Conservation (phyloP, 2,113 vertebrate species). For the Varanus komodoensis region DNA sequence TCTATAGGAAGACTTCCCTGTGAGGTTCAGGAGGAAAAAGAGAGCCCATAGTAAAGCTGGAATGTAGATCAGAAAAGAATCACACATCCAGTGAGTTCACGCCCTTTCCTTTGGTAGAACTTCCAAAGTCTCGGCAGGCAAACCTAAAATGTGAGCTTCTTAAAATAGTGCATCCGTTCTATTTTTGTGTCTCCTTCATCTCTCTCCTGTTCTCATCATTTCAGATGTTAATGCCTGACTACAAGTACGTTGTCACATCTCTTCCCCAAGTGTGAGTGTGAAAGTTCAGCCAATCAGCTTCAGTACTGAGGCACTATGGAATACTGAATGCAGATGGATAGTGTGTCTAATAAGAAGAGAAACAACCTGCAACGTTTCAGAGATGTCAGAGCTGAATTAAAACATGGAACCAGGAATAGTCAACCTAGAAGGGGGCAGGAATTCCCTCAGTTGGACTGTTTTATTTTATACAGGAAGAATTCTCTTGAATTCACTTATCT, state of each 20-base stretch:
- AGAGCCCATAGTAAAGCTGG: not conserved
- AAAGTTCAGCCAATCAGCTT: conserved; percentile 6
- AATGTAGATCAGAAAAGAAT: conserved; percentile 1
- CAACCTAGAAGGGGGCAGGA: not conserved
- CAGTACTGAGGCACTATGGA: not conserved
- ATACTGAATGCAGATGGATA: not conserved
- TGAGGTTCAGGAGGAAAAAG: not conserved
- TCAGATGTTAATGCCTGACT: not conserved
- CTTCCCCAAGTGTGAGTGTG: not conserved
- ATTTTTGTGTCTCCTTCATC: not conserved
- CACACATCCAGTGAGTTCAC: not conserved
- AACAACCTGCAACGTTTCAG: not conserved
- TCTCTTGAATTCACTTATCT: not conserved
- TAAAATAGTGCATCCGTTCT: conserved; percentile 25
- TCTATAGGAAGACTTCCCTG: not conserved
- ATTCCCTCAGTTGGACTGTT: not conserved
- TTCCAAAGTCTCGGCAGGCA: not conserved
- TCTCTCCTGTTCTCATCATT: not conserved
- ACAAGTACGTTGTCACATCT: not conserved
- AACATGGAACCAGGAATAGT: not conserved
- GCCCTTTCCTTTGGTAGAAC: not conserved
- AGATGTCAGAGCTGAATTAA: not conserved
- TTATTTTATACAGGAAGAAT: not conserved
- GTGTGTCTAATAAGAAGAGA: not conserved
- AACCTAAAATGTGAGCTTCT: not conserved